Evolutionary conservation across 2,888 invertebrate species (phyloP).

Genomic region (Campoplex capitator): DNA sequence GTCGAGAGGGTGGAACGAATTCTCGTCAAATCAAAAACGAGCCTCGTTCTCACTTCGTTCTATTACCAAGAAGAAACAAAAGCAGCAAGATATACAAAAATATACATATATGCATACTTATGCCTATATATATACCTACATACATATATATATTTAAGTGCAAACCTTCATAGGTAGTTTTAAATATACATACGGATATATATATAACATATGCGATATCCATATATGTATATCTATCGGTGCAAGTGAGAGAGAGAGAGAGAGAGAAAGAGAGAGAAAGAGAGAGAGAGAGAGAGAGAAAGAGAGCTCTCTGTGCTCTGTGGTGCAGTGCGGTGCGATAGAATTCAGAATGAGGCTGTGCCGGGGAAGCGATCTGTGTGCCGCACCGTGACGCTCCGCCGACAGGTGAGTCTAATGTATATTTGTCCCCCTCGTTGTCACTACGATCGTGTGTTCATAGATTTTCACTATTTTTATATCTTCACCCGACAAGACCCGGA

Average conservation of each 20-base stretch:
- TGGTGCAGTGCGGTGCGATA: slow-evolving; percentile 80
- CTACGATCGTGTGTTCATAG: not conserved
- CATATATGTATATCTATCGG: slow-evolving; percentile 49
- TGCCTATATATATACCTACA: not conserved
- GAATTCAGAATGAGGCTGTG: slow-evolving; percentile 75
- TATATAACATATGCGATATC: slow-evolving; percentile 26
- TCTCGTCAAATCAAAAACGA: slow-evolving; percentile 28
- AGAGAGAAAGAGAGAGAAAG: not conserved
- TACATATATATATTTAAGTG: slow-evolving; percentile 15
- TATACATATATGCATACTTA: slow-evolving; percentile 21
- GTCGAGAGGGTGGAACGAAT: slow-evolving; percentile 19
- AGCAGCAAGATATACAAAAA: slow-evolving; percentile 14
- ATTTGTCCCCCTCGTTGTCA: slow-evolving; percentile 27
- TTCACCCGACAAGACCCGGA: not conserved
- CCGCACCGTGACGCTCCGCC: slow-evolving; percentile 76
- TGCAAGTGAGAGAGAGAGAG: slow-evolving; percentile 57
- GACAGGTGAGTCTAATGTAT: slow-evolving; percentile 74
- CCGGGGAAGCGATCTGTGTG: slow-evolving; percentile 78
- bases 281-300: slow-evolving; percentile 32
- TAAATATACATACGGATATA: slow-evolving; percentile 5
- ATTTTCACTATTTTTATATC: slow-evolving; percentile 2
- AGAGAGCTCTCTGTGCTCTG: slow-evolving; percentile 72
- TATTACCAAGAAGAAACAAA: slow-evolving; percentile 32
- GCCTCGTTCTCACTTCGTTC: slow-evolving; percentile 23
- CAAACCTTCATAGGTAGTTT: slow-evolving; percentile 22